phyloP scores from a whole-genome alignment of 2,113 vertebrate genomes.

The Orcinus orca region DNA sequence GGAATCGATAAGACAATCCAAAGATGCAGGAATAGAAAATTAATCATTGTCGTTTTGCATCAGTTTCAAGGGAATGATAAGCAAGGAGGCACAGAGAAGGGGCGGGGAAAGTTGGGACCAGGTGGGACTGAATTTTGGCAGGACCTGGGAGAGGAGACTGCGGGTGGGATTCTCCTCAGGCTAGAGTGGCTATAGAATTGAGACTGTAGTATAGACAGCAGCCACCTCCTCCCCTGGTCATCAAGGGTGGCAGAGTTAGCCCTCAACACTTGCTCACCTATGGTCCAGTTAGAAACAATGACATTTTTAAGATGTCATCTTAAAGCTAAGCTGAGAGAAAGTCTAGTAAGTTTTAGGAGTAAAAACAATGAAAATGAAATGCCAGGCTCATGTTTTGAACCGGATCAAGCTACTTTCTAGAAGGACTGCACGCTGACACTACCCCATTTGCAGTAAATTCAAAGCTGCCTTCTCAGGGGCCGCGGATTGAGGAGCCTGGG shows the following conservation, averaged over 20 bases:
- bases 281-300: not conserved
- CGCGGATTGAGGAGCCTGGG: accelerated
- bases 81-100: not conserved
- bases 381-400: not conserved
- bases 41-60: not conserved
- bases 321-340: not conserved
- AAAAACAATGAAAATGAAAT: not conserved
- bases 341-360: not conserved
- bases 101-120: not conserved
- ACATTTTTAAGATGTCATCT: not conserved
- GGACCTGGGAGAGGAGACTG: not conserved
- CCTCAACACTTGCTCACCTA: not conserved
- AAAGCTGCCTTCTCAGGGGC: not conserved
- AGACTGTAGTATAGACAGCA: not conserved
- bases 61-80: not conserved
- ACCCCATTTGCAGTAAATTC: not conserved
- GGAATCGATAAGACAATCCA: not conserved
- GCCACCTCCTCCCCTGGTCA: no score
- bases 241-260: not conserved
- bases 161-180: not conserved
- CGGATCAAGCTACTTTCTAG: not conserved
- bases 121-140: not conserved
- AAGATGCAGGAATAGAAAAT: not conserved
- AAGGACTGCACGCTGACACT: not conserved
- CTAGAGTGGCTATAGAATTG: not conserved